These are phyloP conservation scores for Orthonychiurus folsomi DNA, from an alignment of 2,888 invertebrate species.

Conservation along the genomic window DNA sequence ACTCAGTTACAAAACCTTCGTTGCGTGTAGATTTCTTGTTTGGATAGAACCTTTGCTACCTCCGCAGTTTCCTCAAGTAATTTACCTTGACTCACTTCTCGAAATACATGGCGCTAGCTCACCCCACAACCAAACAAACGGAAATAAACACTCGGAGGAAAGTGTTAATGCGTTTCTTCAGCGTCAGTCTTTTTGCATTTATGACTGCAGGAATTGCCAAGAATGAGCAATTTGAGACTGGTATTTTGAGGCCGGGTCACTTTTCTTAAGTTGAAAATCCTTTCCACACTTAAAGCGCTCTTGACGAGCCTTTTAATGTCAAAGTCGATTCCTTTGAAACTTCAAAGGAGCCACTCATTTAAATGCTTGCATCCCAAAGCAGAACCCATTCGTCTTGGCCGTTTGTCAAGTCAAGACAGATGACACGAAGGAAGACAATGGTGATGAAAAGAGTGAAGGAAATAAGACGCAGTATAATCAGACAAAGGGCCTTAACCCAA, in stretches of 20 bases:
- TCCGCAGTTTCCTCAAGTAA: not conserved
- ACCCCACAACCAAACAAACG: too few species aligned
- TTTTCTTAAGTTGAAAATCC: too few species aligned
- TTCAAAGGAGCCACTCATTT: not conserved
- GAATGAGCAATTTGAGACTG: not conserved
- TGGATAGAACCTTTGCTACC: not conserved
- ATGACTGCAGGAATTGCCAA: not conserved
- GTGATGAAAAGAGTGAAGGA: not conserved
- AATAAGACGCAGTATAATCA: too few species aligned
- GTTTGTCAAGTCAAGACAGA: not conserved
- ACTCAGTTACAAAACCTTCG: too few species aligned
- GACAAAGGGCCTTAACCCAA: too few species aligned
- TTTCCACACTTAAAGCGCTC: not conserved
- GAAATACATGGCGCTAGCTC: not conserved
- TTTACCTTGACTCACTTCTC: not conserved
- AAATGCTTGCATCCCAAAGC: not conserved
- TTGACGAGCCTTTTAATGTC: not conserved
- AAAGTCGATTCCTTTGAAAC: not conserved
- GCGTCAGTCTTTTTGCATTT: too few species aligned
- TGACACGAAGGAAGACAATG: not conserved
- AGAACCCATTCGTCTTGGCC: not conserved
- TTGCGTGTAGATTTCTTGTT: too few species aligned
- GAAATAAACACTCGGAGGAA: too few species aligned
- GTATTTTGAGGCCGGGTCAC: not conserved
- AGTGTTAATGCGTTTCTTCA: too few species aligned